Base-by-base conservation (phyloP, 1,140 invertebrate genomes). In the Drosophila parabipectinata region DNA sequence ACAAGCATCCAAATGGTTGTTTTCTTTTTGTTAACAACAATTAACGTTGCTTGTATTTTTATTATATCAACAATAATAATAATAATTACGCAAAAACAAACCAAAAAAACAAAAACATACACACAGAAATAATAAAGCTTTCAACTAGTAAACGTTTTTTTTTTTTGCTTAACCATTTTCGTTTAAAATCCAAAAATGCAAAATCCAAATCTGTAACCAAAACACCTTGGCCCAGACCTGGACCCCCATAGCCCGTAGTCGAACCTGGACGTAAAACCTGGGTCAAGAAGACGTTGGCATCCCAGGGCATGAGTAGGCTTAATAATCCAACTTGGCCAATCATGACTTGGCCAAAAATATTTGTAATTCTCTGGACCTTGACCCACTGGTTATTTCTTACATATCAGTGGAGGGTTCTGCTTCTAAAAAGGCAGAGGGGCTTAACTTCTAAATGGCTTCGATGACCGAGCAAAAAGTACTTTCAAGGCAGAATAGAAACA, bases 11-110 rank as follows among this genome's bases (percentile, higher is more conserved):
- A 54, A 55, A 69, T 74, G 4, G 34, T 37, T 34, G 15, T 9
- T 15, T 45, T 15, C 5, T 52, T 71, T 63, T 50, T 76, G 73
- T 63, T 80, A 62, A 66, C 77, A 68, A 80, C 81, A 80, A 80
- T 73, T 84, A 64, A 59, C 72, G 51, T 76, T 81, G 68, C 58
- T 37, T 37, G 34, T 4, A 37, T 37, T 37, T 28, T 37, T 37
- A 60, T 68, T 6, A 18, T 8, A 44, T 14, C 61, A 59, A 73
- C 67, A 74, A 85, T 80, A 77, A 84, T 68, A 79, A 77, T 41
- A 15, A 44, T 18, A 15, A 18, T 44, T 15, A 12, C 41, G 14
- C 14, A 21, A 21, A 21, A 21, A 21, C 21, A 21, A 21, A 21
- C n/a, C n/a, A n/a, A n/a, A 21, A 21, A 21, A 21, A 21, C 21